Conservation (phyloP, 2,797 vertebrate species). For the Cyclura pinguis region DNA sequence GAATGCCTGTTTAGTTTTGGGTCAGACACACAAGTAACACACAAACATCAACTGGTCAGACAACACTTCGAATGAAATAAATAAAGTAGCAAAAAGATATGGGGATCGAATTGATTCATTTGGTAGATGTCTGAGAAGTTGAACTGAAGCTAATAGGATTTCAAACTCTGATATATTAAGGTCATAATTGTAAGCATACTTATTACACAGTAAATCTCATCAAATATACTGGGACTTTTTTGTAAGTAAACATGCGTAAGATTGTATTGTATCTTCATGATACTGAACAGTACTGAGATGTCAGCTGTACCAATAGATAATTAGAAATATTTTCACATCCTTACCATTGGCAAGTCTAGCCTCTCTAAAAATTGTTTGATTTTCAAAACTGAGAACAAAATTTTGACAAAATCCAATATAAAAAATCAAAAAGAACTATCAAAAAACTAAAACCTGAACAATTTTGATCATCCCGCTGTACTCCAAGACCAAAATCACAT, state of each 20-base stretch:
- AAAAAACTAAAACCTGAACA: slow-evolving; percentile 75
- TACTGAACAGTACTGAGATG: neutral
- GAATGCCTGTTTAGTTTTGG: neutral
- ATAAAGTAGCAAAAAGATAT: neutral
- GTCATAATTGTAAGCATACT: neutral
- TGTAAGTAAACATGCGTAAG: neutral
- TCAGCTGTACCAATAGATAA: neutral
- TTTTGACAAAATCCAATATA: neutral
- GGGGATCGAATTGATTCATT: neutral
- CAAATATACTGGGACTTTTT: neutral
- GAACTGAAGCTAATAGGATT: neutral
- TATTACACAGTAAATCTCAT: neutral
- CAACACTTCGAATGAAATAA: too few species aligned
- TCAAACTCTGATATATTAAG: neutral
- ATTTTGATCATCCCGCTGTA: slow-evolving; percentile 75
- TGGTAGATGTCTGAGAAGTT: neutral
- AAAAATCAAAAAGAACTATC: neutral
- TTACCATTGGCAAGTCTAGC: neutral
- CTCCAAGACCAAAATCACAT: slow-evolving; percentile 74
- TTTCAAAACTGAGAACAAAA: neutral
- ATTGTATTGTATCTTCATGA: neutral
- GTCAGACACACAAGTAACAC: neutral
- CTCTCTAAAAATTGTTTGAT: neutral
- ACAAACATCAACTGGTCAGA: neutral
- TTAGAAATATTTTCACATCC: neutral